phyloP scores from a whole-genome alignment of 2,888 invertebrate species.

The Habroteleia sp. region DNA sequence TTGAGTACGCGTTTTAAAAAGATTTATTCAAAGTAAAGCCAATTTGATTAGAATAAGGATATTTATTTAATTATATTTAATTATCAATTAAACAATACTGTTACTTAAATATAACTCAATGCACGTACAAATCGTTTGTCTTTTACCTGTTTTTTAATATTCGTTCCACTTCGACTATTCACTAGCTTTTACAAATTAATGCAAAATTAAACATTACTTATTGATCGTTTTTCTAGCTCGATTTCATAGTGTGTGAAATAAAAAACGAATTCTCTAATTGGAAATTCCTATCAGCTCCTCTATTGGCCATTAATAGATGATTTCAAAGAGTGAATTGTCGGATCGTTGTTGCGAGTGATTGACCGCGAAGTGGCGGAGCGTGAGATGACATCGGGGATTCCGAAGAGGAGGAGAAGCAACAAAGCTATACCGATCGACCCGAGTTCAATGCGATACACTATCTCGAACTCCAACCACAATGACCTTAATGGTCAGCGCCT shows the following conservation, averaged over 20 bases:
- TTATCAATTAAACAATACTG: too few relatives aligned
- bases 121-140: too few relatives aligned
- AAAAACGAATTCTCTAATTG: constrained; percentile 15
- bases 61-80: too few relatives aligned
- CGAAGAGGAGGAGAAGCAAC: constrained; percentile 56
- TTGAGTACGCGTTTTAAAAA: too few relatives aligned
- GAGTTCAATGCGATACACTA: constrained; percentile 67
- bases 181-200: too few relatives aligned
- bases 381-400: constrained; percentile 66
- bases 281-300: constrained; percentile 15
- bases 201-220: not conserved
- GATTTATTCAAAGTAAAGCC: too few relatives aligned
- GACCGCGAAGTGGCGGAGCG: constrained; percentile 66
- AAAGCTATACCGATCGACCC: constrained; percentile 67
- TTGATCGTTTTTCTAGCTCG: not conserved
- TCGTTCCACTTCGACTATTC: too few relatives aligned
- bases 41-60: too few relatives aligned
- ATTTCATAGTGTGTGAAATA: constrained; percentile 12
- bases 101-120: too few relatives aligned
- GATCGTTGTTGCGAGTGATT: constrained; percentile 61
- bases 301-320: constrained; percentile 35
- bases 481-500: constrained; percentile 69
- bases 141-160: too few relatives aligned
- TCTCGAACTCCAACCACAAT: constrained; percentile 65
- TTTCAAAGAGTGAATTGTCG: constrained; percentile 53